Evolutionary conservation across 1,140 invertebrate genomes (phyloP).

Genomic region (Pseudoatta argentina): DNA sequence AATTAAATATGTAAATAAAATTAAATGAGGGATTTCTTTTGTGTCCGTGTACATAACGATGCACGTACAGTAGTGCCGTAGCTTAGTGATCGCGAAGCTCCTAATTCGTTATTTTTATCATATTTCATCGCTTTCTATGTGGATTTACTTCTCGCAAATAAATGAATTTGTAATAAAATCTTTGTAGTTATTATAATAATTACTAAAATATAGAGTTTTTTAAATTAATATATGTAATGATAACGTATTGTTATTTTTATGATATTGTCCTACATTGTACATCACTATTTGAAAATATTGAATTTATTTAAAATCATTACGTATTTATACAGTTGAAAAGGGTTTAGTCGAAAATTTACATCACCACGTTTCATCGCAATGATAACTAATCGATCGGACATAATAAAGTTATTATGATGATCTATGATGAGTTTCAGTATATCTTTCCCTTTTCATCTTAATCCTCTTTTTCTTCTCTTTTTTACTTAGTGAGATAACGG

Average conservation of each 20-base stretch:
- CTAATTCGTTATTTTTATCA: constrained; percentile 19
- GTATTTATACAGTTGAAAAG: not conserved
- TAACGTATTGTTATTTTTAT: not conserved
- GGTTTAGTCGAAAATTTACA: too few relatives aligned
- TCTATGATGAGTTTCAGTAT: not conserved
- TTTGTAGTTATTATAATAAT: constrained; percentile 4
- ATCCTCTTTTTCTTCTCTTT: not conserved
- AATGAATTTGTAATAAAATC: constrained; percentile 20
- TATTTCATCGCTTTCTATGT: not conserved
- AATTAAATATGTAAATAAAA: not conserved
- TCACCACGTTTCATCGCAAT: not conserved
- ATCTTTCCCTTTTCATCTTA: not conserved
- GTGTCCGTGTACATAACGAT: not conserved
- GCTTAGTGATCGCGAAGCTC: constrained; percentile 14
- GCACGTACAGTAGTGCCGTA: not conserved
- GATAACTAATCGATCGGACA: not conserved
- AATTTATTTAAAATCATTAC: not conserved
- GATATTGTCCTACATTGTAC: not conserved
- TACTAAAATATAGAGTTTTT: not conserved
- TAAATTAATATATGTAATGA: constrained; percentile 6
- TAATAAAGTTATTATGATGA: not conserved
- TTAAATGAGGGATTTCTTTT: constrained; percentile 5
- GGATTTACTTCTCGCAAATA: not conserved
- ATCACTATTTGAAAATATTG: not conserved
- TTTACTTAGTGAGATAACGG: not conserved